Base-by-base conservation (phyloP, 2,797 vertebrate genomes). In the Lagodon rhomboides region DNA sequence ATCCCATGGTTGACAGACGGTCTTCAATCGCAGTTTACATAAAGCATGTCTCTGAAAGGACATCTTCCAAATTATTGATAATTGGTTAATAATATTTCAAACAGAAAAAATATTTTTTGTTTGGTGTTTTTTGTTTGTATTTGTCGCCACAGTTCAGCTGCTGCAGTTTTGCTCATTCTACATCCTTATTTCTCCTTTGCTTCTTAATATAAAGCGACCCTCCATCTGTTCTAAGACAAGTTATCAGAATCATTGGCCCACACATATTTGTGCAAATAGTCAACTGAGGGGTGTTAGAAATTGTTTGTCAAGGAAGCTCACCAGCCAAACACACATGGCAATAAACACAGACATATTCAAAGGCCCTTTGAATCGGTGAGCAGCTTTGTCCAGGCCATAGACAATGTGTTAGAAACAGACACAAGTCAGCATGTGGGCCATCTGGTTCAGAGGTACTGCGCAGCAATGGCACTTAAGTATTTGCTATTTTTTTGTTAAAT, bases 341-440 rank as follows among this genome's bases (percentile, higher is more conserved):
- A 43, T 15, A 20, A 25, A 20, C 13, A 41, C 20, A 43, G 25
- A 58, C 16, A 34, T 18, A 44, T 4, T 5, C 20, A 67, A 12
- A 53, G 30, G 41, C 20, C 60, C 73, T 65, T 80, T 73, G 27
- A 67, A 8, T 75, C 47, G 75, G 59, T 71, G 41, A 71, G 47
- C 50, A 34, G 30, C 49, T 17, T 23, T 25, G 18, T 47, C 46
- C 67, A 68, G 66, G 27, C 59, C 30, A 23, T 23, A 78, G 23
- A 38, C 62, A 78, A 55, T 66, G 66, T 69, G 61, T 43, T 67
- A 46, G 18, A 78, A 71, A 66, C 59, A 60, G 50, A 73, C 25
- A 61, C 41, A 60, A 83, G 30, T 82, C 58, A 22, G 44, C 49
- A 51, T 70, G 43, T 73, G 65, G 63, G 75, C 76, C 77, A 62